Conservation (phyloP, 2,797 vertebrate species). For the Peromyscus attwateri region DNA sequence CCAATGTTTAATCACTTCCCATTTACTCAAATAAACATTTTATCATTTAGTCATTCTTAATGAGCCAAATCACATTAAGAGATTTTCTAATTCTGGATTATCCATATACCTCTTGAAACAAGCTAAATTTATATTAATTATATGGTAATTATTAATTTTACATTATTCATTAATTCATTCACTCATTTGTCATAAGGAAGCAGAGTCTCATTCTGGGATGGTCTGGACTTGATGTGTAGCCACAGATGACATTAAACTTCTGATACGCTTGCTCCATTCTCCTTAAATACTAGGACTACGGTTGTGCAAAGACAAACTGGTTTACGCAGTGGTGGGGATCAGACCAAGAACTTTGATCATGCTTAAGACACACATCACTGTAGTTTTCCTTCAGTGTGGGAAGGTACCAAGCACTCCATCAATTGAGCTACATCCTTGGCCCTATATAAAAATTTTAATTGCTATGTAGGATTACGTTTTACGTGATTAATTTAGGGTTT, state of each 20-base stretch:
- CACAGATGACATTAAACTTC: not conserved
- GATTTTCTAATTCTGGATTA: not conserved
- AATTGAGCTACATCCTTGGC: not conserved
- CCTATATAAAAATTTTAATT: not conserved
- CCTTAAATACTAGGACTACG: not conserved
- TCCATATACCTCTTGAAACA: not conserved
- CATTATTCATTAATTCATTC: not conserved
- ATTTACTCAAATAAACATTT: not conserved
- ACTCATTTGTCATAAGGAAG: not conserved
- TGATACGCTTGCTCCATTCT: not conserved
- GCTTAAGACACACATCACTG: too few species aligned
- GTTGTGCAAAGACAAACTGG: not conserved
- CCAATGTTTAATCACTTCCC: not conserved
- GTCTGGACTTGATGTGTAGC: not conserved
- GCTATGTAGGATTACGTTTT: not conserved
- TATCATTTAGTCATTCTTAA: not conserved
- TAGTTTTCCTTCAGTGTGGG: too few species aligned
- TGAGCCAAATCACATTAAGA: not conserved
- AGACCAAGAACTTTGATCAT: not conserved
- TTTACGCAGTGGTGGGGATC: not conserved
- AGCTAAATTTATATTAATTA: not conserved
- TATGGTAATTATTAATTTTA: not conserved
- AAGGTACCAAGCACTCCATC: not conserved
- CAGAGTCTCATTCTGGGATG: not conserved
- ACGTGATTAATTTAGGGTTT: slow-evolving; percentile 18